These are phyloP conservation scores for Sebastes minor DNA, from an alignment of 2,797 vertebrate species.

Conservation along the genomic window DNA sequence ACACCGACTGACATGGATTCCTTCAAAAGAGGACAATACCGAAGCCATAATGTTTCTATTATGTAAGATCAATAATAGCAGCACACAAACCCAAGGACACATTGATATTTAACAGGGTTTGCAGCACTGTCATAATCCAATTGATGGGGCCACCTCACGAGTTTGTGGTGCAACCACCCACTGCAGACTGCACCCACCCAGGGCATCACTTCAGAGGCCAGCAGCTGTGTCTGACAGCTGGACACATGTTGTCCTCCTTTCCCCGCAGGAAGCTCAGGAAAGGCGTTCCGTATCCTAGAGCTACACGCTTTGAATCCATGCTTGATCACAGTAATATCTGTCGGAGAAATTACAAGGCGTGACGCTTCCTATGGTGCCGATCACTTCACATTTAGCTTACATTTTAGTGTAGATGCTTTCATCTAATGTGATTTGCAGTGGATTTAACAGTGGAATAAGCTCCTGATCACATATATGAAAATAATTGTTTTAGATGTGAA, in stretches of 20 bases:
- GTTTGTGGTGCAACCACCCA: conserved; percentile 42
- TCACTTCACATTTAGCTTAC: conserved; percentile 37
- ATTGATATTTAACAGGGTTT: conserved; percentile 43
- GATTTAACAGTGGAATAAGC: conserved; percentile 16
- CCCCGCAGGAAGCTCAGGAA: conserved; percentile 46
- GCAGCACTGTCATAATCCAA: conserved; percentile 38
- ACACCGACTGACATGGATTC: conserved; percentile 31
- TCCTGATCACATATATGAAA: conserved; percentile 9
- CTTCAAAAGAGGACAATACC: conserved; percentile 14
- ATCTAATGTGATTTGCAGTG: conserved; percentile 16
- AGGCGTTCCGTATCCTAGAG: conserved; percentile 50
- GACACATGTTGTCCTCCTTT: conserved; percentile 66
- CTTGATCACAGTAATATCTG: conserved; percentile 62
- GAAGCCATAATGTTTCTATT: conserved; percentile 21
- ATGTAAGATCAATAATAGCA: conserved; percentile 35
- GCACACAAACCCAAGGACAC: conserved; percentile 37
- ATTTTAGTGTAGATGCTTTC: conserved; percentile 30
- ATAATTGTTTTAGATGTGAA: conserved; percentile 16
- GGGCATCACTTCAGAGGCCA: conserved; percentile 63
- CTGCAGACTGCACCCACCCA: conserved; percentile 48
- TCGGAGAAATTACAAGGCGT: conserved; percentile 17
- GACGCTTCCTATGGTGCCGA: conserved; percentile 40
- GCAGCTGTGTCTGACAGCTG: conserved; percentile 74
- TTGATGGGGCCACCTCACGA: conserved; percentile 61
- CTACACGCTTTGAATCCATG: conserved; percentile 66